A percentile compares a stretch with the other conserved stretches of the same genome.
phyloP scores from a whole-genome alignment of 2,888 invertebrate genomes.

The Cantharis flavilabris region DNA sequence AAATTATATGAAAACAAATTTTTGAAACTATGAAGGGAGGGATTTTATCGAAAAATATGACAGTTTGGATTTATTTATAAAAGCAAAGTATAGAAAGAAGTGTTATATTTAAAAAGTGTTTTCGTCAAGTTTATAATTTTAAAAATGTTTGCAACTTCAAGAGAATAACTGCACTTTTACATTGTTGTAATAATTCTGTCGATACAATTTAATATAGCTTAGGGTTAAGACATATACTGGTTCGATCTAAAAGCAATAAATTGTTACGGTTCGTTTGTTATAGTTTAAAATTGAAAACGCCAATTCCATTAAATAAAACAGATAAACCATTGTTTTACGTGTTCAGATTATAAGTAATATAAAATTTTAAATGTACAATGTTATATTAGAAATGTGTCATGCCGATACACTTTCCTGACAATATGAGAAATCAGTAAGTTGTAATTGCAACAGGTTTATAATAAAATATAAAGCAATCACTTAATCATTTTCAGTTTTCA shows the following conservation, averaged over 20 bases:
- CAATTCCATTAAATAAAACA: constrained; percentile 24
- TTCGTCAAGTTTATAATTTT: not conserved
- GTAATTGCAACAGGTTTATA: not conserved
- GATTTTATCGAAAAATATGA: too few species aligned
- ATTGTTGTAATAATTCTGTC: constrained; percentile 20
- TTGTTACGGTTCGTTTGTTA: constrained; percentile 27
- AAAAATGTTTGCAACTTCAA: not conserved
- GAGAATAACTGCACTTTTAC: constrained; percentile 1
- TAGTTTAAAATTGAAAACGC: constrained; percentile 28
- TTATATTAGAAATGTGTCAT: constrained; percentile 3
- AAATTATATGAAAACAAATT: too few species aligned
- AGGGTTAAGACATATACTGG: constrained; percentile 22
- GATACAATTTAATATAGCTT: constrained; percentile 27
- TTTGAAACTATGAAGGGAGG: too few species aligned
- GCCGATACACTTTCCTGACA: not conserved
- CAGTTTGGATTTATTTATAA: not conserved
- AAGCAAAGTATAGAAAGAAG: not conserved
- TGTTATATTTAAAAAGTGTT: not conserved
- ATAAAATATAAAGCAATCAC: not conserved
- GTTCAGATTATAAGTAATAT: constrained; percentile 19
- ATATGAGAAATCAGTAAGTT: not conserved
- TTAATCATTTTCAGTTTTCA: not conserved
- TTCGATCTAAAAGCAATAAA: constrained; percentile 24
- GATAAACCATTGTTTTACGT: constrained; percentile 24
- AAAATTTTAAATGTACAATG: constrained; percentile 16